Evolutionary conservation across 2,888 invertebrate species (phyloP).

Genomic region (Microctonus hyperodae): DNA sequence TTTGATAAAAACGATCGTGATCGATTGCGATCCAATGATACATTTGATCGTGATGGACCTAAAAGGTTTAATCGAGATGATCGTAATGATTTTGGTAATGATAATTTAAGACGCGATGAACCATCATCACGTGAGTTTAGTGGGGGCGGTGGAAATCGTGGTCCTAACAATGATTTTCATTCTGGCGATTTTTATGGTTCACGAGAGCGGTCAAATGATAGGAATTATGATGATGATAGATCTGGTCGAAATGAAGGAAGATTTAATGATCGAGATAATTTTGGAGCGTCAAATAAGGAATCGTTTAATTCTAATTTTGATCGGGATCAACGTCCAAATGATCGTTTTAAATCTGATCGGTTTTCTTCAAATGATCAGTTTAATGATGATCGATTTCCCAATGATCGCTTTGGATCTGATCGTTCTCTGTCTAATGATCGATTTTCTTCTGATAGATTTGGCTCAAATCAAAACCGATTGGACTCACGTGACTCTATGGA

Average conservation of each 20-base stretch:
- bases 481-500: slow-evolving; percentile 40
- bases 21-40: slow-evolving; percentile 40
- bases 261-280: slow-evolving; percentile 29
- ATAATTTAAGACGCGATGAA: slow-evolving; percentile 34
- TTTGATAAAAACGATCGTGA: slow-evolving; percentile 38
- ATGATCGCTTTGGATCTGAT: slow-evolving; percentile 38
- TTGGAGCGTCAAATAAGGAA: slow-evolving; percentile 33
- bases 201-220: slow-evolving; percentile 21
- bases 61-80: slow-evolving; percentile 35
- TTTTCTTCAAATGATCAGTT: slow-evolving; percentile 30
- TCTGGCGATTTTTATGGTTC: slow-evolving; percentile 32
- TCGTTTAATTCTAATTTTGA: slow-evolving; percentile 21
- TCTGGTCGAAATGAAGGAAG: slow-evolving; percentile 35
- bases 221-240: slow-evolving; percentile 36
- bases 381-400: slow-evolving; percentile 35
- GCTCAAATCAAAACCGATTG: slow-evolving; percentile 36
- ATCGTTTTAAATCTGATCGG: slow-evolving; percentile 37
- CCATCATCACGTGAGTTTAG: slow-evolving; percentile 20
- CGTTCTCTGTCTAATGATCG: slow-evolving; percentile 31
- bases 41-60: slow-evolving; percentile 32
- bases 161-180: slow-evolving; percentile 32
- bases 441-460: slow-evolving; percentile 38
- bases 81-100: slow-evolving; percentile 38
- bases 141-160: slow-evolving; percentile 9
- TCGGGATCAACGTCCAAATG: slow-evolving; percentile 20